phyloP scores from a whole-genome alignment of 2,113 vertebrate species.

The Fregata magnificens region DNA sequence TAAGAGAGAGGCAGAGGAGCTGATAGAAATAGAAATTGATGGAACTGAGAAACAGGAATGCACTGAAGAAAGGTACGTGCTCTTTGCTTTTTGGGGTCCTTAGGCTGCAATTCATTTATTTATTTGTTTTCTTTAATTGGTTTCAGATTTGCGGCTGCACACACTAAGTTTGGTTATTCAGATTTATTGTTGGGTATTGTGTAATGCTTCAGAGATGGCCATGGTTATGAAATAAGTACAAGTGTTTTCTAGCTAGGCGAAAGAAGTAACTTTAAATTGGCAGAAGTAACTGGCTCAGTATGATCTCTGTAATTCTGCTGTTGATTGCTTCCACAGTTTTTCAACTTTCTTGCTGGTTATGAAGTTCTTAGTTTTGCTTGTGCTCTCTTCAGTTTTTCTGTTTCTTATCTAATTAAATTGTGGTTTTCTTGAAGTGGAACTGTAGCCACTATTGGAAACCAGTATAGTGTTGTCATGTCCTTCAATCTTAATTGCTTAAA shows the following conservation, averaged over 20 bases:
- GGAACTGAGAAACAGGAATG: constrained; percentile 93
- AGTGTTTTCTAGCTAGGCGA: not conserved
- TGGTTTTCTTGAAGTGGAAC: not conserved
- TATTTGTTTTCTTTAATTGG: not conserved
- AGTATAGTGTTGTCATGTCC: not conserved
- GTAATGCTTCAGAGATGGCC: not conserved
- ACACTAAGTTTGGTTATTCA: not conserved
- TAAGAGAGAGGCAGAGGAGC: constrained; percentile 94
- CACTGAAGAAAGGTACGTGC: constrained; percentile 91
- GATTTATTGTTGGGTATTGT: not conserved
- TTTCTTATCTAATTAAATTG: not conserved
- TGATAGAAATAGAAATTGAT: constrained; percentile 99
- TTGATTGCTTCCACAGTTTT: not conserved
- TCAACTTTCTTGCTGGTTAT: not conserved
- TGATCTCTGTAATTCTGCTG: not conserved
- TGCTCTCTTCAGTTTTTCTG: not conserved
- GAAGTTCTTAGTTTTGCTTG: not conserved
- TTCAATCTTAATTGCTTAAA: not conserved
- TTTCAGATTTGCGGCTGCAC: not conserved
- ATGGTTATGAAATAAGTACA: not conserved
- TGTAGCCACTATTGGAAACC: not conserved
- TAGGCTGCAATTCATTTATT: not conserved
- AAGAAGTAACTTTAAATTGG: not conserved
- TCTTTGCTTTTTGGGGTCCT: not conserved
- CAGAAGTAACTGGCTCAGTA: not conserved